These are phyloP conservation scores for Macquaria ambigua DNA, from an alignment of 2,113 vertebrate genomes.

Conservation along the genomic window DNA sequence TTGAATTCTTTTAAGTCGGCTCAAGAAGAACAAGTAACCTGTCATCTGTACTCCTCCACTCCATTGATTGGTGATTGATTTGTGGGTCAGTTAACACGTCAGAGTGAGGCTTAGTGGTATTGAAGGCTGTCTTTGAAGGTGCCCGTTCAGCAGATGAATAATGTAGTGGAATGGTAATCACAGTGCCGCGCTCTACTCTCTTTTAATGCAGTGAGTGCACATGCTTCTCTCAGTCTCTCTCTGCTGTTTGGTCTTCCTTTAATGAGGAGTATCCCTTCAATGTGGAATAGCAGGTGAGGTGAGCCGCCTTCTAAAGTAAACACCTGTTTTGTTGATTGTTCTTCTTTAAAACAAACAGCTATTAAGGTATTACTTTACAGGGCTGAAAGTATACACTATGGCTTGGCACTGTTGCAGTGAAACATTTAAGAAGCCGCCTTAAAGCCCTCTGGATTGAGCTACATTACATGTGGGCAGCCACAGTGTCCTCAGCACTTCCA, in stretches of 20 bases:
- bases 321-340: conserved; percentile 39
- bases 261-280: conserved; percentile 27
- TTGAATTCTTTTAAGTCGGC: not conserved
- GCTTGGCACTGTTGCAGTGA: not conserved
- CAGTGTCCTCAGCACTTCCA: conserved; percentile 48
- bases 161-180: conserved; percentile 24
- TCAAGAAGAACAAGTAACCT: not conserved
- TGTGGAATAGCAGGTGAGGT: conserved; percentile 45
- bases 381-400: not conserved
- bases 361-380: conserved; percentile 5
- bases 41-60: not conserved
- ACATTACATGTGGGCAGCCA: conserved; percentile 59
- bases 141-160: conserved; percentile 36
- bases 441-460: conserved; percentile 46
- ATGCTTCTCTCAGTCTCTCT: not conserved
- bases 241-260: conserved; percentile 3
- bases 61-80: conserved; percentile 12
- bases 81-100: conserved; percentile 13
- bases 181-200: not conserved
- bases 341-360: conserved; percentile 23
- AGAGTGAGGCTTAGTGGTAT: not conserved
- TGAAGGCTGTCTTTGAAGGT: conserved; percentile 29
- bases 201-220: not conserved
- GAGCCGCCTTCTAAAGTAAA: conserved; percentile 32
- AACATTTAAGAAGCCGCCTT: conserved; percentile 9